Conservation (phyloP, 2,113 vertebrate genomes). For the Oenanthe oenanthe region DNA sequence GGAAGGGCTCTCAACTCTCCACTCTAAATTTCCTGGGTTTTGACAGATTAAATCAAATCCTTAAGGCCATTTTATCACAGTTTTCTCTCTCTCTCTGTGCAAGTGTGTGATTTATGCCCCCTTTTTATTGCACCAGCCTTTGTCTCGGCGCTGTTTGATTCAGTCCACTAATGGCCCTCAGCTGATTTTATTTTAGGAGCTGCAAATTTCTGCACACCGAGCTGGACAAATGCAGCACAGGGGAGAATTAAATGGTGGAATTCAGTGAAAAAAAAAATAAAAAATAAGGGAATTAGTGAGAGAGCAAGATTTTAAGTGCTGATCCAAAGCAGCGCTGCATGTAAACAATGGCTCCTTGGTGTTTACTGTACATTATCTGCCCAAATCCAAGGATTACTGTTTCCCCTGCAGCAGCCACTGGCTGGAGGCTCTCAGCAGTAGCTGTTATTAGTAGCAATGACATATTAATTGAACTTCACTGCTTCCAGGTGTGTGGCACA, state of each 20-base stretch:
- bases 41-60: constrained; percentile 48
- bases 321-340: constrained; percentile 1
- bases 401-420: constrained; percentile 33
- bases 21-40: background rate
- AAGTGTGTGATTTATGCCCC: constrained; percentile 3
- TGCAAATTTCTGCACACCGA: constrained; percentile 30
- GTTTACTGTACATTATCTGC: constrained; percentile 42
- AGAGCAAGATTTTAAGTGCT: constrained; percentile 3
- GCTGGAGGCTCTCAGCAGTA: constrained; percentile 76
- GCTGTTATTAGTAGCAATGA: constrained; percentile 74
- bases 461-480: constrained; percentile 82
- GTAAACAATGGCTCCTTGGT: constrained; percentile 41
- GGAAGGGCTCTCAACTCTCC: background rate
- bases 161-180: background rate
- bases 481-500: constrained; percentile 83
- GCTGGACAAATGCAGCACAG: background rate
- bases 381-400: constrained; percentile 43
- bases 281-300: background rate
- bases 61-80: constrained; percentile 2
- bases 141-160: constrained; percentile 43
- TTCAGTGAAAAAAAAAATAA: background rate
- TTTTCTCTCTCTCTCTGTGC: background rate
- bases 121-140: constrained; percentile 24
- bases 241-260: background rate
- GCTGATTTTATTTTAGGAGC: constrained; percentile 58